Conservation (phyloP, 2,888 invertebrate genomes). For the Cenopis cana region DNA sequence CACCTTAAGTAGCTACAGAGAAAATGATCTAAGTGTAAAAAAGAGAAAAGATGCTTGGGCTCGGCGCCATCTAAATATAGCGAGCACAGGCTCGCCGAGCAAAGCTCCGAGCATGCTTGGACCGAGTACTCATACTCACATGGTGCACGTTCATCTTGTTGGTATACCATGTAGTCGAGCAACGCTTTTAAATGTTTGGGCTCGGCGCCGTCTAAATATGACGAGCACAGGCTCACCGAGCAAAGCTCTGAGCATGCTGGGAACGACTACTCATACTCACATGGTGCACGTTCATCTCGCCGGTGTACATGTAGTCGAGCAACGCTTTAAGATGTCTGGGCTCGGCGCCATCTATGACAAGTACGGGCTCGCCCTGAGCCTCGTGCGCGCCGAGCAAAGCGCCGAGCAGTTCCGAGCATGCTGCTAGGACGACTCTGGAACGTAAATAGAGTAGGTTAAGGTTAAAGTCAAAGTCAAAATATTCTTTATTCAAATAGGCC, state of each 20-base stretch:
- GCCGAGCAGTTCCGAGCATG: conserved; percentile 96
- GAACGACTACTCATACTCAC: conserved; percentile 84
- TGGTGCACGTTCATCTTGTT: conserved; percentile 98
- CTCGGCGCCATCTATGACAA: conserved; percentile 90
- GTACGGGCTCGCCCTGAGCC: conserved; percentile 86
- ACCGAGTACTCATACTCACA: conserved; percentile 84
- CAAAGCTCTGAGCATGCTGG: conserved; percentile 33
- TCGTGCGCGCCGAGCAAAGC: conserved; percentile 95
- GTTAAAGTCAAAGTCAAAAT: no score
- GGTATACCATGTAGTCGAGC: conserved; percentile 97
- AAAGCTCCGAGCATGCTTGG: no score
- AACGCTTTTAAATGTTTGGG: conserved; percentile 89
- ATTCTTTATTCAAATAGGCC: no score
- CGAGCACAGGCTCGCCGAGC: no score
- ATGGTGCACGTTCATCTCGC: conserved; percentile 97
- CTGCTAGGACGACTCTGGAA: conserved; percentile 94
- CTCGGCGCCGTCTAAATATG: conserved; percentile 86
- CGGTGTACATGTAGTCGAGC: conserved; percentile 97
- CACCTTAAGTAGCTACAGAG: no score
- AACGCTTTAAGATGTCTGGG: conserved; percentile 89
- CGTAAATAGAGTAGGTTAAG: neutral
- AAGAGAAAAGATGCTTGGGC: conserved; percentile 84
- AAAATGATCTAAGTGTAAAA: no score
- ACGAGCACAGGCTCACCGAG: conserved; percentile 92
- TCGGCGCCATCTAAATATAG: conserved; percentile 88